Evolutionary conservation across 2,888 invertebrate species (phyloP), one percentile per base, ranked within the genome.

Genomic region (Lithophane leautieri): DNA sequence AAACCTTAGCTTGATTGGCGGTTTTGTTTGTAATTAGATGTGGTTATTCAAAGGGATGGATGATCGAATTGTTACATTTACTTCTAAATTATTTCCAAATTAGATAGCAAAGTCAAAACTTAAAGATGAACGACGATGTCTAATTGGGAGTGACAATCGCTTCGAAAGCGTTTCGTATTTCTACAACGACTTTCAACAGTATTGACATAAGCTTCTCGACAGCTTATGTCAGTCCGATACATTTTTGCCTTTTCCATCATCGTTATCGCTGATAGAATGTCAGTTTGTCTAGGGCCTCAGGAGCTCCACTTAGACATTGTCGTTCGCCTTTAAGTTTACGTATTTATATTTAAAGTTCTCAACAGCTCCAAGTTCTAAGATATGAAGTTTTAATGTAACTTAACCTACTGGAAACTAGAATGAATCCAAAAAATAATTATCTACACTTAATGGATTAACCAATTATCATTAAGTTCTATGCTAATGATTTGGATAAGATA

Each of bases 21-120:
- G 76, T 81, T 84, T 52, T 67, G 70, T 47, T 67, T 34, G 63
- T 28, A 73, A 61, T 70, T 63, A 54, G 28, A 42, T 47, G 40
- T 4, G 34, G 47, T 58, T 62, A 40, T 47, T n/a, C 11, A 54
- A 52, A 40, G 54, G 42, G 14, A 11, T 9, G 25, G 40, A 40
- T 22, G n/a, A 52, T 22, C 54, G 14, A 44, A 34, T 8, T 40
- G 34, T 69, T 1, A 16, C 0, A 8, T 28, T 19, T 9, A 22
- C 0, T 34, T 54, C 6, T n/a, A 19, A 44, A 42, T 28, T 56
- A 19, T n/a, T 67, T 34, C 22, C 6, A 22, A 34, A 25, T 47
- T 28, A 28, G 14, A 2, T 28, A 22, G 50, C 9, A 22, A 50
- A 52, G 28, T 50, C 22, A 16, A 50, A 66, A 50, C 28, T 22